phyloP scores from a whole-genome alignment of 2,888 invertebrate species.

The Meiosimyza decipiens region DNA sequence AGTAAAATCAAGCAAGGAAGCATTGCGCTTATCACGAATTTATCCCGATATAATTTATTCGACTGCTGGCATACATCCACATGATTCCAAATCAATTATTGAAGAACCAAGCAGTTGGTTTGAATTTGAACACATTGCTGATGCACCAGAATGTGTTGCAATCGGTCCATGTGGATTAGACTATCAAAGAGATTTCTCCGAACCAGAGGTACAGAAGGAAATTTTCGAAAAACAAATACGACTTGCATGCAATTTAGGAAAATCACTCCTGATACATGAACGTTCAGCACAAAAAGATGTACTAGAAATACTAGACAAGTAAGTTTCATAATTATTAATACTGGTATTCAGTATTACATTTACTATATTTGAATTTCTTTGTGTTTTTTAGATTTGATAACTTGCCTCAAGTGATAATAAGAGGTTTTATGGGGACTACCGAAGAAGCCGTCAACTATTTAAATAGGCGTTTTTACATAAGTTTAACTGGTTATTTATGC shows the following conservation, averaged over 20 bases:
- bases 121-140: slow-evolving; percentile 79
- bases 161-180: slow-evolving; percentile 95
- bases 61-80: slow-evolving; percentile 92
- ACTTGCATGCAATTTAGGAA: slow-evolving; percentile 86
- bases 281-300: slow-evolving; percentile 91
- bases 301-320: slow-evolving; percentile 73
- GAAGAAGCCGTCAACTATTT: slow-evolving; percentile 87
- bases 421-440: slow-evolving; percentile 90
- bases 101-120: slow-evolving; percentile 79
- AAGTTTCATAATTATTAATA: slow-evolving; percentile 56
- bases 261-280: slow-evolving; percentile 91
- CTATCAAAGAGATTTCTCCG: slow-evolving; percentile 93
- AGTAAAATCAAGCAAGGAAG: slow-evolving; percentile 90
- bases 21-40: slow-evolving; percentile 85
- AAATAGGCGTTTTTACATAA: slow-evolving; percentile 86
- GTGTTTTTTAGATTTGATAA: slow-evolving; percentile 63
- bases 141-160: slow-evolving; percentile 90
- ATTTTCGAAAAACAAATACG: slow-evolving; percentile 89
- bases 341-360: not conserved
- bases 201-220: slow-evolving; percentile 84
- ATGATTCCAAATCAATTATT: slow-evolving; percentile 88
- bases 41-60: slow-evolving; percentile 92
- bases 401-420: slow-evolving; percentile 85
- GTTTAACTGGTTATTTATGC: slow-evolving; percentile 76
- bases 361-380: not conserved